These are phyloP conservation scores for Muntiacus muntjak DNA, from an alignment of 2,113 vertebrate genomes.

Conservation along the genomic window DNA sequence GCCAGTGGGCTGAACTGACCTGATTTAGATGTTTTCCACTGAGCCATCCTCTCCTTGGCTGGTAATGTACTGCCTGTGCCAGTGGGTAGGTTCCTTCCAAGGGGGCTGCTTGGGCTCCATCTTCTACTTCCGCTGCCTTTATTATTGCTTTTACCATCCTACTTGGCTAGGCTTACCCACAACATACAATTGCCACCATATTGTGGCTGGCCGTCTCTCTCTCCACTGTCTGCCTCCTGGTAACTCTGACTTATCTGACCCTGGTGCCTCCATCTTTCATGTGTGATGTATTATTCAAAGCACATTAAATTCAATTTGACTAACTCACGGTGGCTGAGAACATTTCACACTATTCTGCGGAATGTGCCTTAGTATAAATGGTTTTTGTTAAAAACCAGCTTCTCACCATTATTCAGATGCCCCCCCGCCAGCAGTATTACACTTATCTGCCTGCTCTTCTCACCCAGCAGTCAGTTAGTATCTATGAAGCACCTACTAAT, in stretches of 20 bases:
- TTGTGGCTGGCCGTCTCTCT: not conserved
- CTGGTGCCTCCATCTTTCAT: not conserved
- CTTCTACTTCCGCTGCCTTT: not conserved
- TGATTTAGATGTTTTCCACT: slow-evolving; percentile 43
- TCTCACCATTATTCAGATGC: not conserved
- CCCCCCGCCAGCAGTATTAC: not conserved
- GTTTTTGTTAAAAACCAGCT: not conserved
- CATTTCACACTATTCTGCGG: not conserved
- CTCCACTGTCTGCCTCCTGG: not conserved
- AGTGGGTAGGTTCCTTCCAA: not conserved
- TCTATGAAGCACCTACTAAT: not conserved
- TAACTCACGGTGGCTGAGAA: not conserved
- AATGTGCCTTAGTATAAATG: not conserved
- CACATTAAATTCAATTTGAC: not conserved
- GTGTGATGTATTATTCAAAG: not conserved
- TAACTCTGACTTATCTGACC: not conserved
- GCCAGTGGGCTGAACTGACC: slow-evolving; percentile 39
- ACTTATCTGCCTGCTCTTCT: not conserved
- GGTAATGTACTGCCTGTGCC: not conserved
- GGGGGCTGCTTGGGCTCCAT: slow-evolving; percentile 21
- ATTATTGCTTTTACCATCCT: not conserved
- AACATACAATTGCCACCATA: not conserved
- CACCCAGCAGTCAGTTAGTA: not conserved
- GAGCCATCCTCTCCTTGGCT: not conserved
- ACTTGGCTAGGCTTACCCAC: not conserved